Conservation (phyloP, 2,113 vertebrate species). For the Megaceryle maxima region DNA sequence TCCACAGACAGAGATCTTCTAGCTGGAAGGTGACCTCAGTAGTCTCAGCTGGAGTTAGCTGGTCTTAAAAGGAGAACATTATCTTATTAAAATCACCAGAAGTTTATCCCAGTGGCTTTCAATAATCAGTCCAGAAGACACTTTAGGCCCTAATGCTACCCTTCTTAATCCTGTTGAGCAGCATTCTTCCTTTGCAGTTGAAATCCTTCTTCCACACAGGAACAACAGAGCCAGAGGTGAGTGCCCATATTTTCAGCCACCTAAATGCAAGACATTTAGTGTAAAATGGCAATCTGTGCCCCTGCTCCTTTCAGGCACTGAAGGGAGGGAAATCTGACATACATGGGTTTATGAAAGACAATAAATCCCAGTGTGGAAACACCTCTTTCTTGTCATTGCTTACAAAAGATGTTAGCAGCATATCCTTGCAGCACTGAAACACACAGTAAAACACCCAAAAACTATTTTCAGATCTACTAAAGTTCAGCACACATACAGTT, state of each 20-base stretch:
- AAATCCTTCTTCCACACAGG: background rate
- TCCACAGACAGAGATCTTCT: background rate
- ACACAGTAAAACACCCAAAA: background rate
- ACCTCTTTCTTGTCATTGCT: background rate
- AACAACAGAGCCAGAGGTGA: background rate
- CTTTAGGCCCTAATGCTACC: background rate
- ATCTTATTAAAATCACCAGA: background rate
- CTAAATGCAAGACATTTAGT: background rate
- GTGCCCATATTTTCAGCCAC: background rate
- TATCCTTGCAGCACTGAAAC: background rate
- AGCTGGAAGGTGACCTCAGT: background rate
- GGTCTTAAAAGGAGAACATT: background rate
- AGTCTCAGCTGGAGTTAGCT: background rate
- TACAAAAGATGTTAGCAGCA: background rate
- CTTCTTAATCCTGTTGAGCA: background rate
- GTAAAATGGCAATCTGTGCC: background rate
- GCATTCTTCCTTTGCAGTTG: background rate
- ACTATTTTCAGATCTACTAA: background rate
- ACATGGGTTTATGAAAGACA: background rate
- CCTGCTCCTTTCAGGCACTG: background rate
- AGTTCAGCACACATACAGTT: background rate
- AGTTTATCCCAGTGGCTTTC: background rate
- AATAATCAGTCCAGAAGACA: constrained; percentile 1
- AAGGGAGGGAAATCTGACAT: background rate
- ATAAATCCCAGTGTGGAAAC: background rate